Evolutionary conservation across 2,797 vertebrate species (phyloP).

Genomic region (Leptatherina wallacei): DNA sequence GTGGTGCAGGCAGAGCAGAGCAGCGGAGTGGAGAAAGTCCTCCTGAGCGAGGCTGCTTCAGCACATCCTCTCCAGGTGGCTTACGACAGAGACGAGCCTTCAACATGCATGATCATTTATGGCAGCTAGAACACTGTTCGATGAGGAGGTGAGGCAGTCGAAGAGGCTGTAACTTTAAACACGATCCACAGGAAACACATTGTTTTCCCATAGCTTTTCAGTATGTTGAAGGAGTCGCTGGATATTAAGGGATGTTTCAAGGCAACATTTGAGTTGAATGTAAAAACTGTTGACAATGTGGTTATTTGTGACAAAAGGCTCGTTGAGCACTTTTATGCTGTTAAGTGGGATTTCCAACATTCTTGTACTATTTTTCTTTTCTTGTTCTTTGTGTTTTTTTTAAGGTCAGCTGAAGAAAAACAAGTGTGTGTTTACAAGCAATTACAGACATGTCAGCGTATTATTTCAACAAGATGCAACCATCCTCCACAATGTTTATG

Average conservation of each 20-base stretch:
- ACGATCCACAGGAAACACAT: constrained; percentile 21
- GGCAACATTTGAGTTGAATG: constrained; percentile 73
- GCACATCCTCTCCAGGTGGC: constrained; percentile 55
- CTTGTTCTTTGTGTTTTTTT: constrained; percentile 25
- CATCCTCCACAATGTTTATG: constrained; percentile 58
- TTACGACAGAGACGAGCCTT: constrained; percentile 62
- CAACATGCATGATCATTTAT: constrained; percentile 73
- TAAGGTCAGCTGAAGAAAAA: constrained; percentile 36
- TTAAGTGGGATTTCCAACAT: constrained; percentile 62
- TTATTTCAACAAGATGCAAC: constrained; percentile 33
- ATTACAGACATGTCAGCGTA: constrained; percentile 37
- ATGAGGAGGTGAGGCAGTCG: constrained; percentile 7
- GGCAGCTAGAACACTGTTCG: constrained; percentile 68
- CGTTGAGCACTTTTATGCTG: constrained; percentile 51
- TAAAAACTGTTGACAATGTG: constrained; percentile 70
- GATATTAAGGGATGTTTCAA: constrained; percentile 44
- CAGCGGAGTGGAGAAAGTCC: constrained; percentile 44
- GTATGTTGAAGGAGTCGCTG: constrained; percentile 66
- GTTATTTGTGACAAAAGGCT: constrained; percentile 59
- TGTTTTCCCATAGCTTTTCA: constrained; percentile 55
- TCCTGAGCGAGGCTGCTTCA: constrained; percentile 60
- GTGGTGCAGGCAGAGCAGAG: constrained; percentile 44
- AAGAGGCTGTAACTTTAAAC: constrained; percentile 31
- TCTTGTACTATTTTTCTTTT: constrained; percentile 51
- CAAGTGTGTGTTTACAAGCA: constrained; percentile 71